Evolutionary conservation across 2,797 vertebrate genomes (phyloP), one percentile per base, ranked within the genome.

Genomic region (Mormyrops boulengeri): DNA sequence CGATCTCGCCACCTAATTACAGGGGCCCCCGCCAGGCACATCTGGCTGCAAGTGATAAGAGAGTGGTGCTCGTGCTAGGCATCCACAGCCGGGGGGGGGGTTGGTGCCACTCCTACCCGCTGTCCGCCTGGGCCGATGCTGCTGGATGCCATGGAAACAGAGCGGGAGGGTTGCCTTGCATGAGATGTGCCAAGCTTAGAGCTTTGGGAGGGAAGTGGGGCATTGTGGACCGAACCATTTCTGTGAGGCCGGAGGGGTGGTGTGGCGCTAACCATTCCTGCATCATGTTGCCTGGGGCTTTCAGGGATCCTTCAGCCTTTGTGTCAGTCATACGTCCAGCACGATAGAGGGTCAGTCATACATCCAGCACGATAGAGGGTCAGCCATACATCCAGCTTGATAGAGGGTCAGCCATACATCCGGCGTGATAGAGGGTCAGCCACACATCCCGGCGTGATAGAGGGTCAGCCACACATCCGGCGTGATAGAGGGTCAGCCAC

Each of bases 1-100:
- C 91, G 89, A 90, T 93, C 90, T 90, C 90, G 89, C 91, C 91
- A 92, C 91, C 88, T 93, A 92, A 92, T 91, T 90, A 93, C 90
- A 90, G 85, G 62, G 91, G 34, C 91, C 91, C 92, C 92, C 80
- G 41, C 91, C 87, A 62, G 91, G 90, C 90, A 89, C 91, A 90
- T 89, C 90, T 91, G 91, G 90, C 90, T 41, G 34, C 5, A 77
- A 66, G 90, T 11, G 94, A 91, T 93, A 92, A 92, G 90, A 91
- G 22, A 66, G 52, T n/a, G 49, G 89, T 88, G 91, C 91, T 91
- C 92, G 92, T 92, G 88, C 53, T 52, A 86, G 41, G 73, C 69
- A 55, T 44, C 50, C 17, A 47, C 38, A 44, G 60, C 38, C 66
- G 41, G 38, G 55, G 50, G 30, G 34, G 88, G 88, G 91, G 52